These are phyloP conservation scores for Nudaria mundana DNA, from an alignment of 2,888 invertebrate species.

Conservation along the genomic window DNA sequence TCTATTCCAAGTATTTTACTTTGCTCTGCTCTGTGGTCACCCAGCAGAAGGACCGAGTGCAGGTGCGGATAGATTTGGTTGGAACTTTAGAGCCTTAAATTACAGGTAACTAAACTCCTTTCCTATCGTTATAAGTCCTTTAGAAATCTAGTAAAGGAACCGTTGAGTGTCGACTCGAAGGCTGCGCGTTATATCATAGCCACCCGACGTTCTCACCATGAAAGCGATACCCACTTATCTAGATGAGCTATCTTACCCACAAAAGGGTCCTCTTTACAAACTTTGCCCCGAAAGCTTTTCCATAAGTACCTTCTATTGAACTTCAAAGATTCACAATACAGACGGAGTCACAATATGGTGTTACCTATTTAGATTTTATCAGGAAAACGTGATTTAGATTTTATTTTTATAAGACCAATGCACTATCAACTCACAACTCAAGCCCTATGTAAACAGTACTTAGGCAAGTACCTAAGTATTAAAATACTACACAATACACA, in stretches of 20 bases:
- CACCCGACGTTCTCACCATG: conserved; percentile 36
- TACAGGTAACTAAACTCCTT: too few relatives aligned
- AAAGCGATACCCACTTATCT: conserved; percentile 74
- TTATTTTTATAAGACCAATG: too few relatives aligned
- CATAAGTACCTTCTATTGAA: conserved; percentile 48
- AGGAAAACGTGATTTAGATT: not conserved
- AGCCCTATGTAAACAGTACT: not conserved
- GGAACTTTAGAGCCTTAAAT: too few relatives aligned
- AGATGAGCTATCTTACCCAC: conserved; percentile 70
- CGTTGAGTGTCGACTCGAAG: conserved; percentile 26
- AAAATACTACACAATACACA: too few relatives aligned
- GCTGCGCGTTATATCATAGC: conserved; percentile 30
- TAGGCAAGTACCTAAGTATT: too few relatives aligned
- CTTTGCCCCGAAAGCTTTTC: conserved; percentile 47
- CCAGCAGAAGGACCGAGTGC: too few relatives aligned
- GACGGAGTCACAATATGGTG: conserved; percentile 6
- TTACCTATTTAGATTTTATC: conserved; percentile 4
- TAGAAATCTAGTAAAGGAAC: too few relatives aligned
- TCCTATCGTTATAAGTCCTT: too few relatives aligned
- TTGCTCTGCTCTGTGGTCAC: too few relatives aligned
- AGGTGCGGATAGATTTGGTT: too few relatives aligned
- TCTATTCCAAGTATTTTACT: too few relatives aligned
- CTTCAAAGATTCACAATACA: conserved; percentile 27
- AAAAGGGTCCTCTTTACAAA: conserved; percentile 51
- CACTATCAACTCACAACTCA: too few relatives aligned